Conservation (phyloP, 2,888 invertebrate genomes). For the Drosophila kanekoi region DNA sequence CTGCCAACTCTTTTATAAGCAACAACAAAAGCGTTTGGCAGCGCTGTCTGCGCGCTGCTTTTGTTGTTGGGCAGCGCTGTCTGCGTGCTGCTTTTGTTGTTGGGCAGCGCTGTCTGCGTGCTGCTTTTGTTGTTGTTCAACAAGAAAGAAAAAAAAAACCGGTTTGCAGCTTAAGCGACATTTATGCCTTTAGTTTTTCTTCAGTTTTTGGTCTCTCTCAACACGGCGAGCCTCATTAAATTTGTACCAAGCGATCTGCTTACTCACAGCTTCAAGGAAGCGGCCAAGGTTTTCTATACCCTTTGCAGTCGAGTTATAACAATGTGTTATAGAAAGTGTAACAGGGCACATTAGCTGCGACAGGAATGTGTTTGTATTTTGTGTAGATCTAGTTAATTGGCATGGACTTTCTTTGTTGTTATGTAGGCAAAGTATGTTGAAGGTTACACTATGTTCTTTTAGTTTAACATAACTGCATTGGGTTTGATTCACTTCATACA, state of each 20-base stretch:
- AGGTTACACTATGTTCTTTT: too few relatives aligned
- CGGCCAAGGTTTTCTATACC: slow-evolving; percentile 34
- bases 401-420: too few relatives aligned
- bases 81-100: slow-evolving; percentile 37
- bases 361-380: too few relatives aligned
- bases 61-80: slow-evolving; percentile 20
- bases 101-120: slow-evolving; percentile 32
- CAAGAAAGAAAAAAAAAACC: slow-evolving; percentile 24
- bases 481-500: too few relatives aligned
- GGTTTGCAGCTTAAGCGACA: slow-evolving; percentile 67
- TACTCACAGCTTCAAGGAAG: slow-evolving; percentile 50
- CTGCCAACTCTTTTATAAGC: slow-evolving; percentile 39
- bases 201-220: slow-evolving; percentile 1
- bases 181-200: slow-evolving; percentile 49
- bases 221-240: slow-evolving; percentile 31
- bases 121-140: slow-evolving; percentile 33
- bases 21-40: slow-evolving; percentile 13
- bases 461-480: too few relatives aligned
- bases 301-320: slow-evolving; percentile 1
- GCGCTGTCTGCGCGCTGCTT: slow-evolving; percentile 40
- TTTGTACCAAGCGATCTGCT: slow-evolving; percentile 34
- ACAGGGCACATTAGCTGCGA: background rate
- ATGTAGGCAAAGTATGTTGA: too few relatives aligned
- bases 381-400: too few relatives aligned
- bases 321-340: background rate